These are phyloP conservation scores for Cyclopterus lumpus DNA, from an alignment of 2,797 vertebrate genomes.

Conservation along the genomic window DNA sequence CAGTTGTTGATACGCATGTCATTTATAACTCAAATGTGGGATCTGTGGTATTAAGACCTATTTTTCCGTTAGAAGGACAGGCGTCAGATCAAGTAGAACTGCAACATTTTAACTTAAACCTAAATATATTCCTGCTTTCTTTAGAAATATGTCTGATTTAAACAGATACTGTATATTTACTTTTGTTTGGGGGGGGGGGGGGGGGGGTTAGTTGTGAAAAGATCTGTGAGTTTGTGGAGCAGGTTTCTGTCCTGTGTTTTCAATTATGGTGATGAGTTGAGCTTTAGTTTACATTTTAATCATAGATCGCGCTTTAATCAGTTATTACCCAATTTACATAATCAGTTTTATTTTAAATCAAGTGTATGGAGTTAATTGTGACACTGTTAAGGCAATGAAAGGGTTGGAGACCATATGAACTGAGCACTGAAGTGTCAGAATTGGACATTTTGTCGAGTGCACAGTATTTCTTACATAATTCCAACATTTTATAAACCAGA, in stretches of 20 bases:
- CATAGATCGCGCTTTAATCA: neutral
- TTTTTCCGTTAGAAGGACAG: too few species aligned
- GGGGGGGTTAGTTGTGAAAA: neutral
- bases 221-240: neutral
- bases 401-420: neutral
- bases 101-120: neutral
- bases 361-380: neutral
- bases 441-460: neutral
- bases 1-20: too few species aligned
- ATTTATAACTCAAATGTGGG: too few species aligned
- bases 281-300: neutral
- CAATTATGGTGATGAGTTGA: neutral
- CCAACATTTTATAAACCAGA: slow-evolving; percentile 6
- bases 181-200: too few species aligned
- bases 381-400: neutral
- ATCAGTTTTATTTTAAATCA: neutral
- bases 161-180: too few species aligned
- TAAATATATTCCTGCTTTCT: neutral
- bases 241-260: neutral
- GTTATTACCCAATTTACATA: neutral
- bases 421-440: neutral
- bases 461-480: neutral
- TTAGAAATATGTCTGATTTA: neutral
- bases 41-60: too few species aligned
- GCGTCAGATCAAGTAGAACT: neutral